A percentile compares a stretch with the other conserved stretches of the same genome.
These are phyloP conservation scores for Temnothorax longispinosus DNA, from an alignment of 1,140 invertebrate species.

Conservation along the genomic window DNA sequence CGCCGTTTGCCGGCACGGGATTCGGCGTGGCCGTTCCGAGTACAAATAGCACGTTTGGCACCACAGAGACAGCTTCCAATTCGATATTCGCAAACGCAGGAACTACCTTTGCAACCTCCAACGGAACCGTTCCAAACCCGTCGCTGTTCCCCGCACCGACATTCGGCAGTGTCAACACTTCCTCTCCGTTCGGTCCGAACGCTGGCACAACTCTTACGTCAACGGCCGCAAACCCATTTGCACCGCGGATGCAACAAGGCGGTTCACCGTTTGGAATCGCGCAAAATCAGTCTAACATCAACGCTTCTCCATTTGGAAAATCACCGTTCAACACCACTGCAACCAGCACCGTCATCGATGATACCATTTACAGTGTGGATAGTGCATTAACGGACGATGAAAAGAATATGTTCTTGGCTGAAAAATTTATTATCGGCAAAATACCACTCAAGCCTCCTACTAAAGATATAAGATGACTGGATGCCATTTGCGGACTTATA, in stretches of 20 bases:
- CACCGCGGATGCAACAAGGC: constrained; percentile 40
- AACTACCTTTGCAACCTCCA: constrained; percentile 54
- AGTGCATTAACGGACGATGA: constrained; percentile 80
- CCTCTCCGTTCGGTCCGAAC: constrained; percentile 52
- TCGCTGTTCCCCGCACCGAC: constrained; percentile 56
- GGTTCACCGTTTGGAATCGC: constrained; percentile 66
- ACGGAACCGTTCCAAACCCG: not conserved
- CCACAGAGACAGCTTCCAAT: constrained; percentile 45
- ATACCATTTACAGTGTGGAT: constrained; percentile 76
- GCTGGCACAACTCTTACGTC: constrained; percentile 45
- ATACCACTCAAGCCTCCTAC: constrained; percentile 81
- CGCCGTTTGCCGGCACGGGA: constrained; percentile 51
- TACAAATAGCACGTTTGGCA: constrained; percentile 39
- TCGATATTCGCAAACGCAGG: constrained; percentile 47
- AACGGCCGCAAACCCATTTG: constrained; percentile 69
- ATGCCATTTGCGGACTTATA: not conserved
- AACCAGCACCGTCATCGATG: constrained; percentile 70
- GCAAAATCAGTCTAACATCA: constrained; percentile 57
- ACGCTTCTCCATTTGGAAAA: constrained; percentile 68
- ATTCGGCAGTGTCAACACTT: constrained; percentile 32
- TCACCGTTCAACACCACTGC: constrained; percentile 65
- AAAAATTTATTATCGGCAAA: constrained; percentile 78
- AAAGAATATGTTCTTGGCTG: constrained; percentile 75
- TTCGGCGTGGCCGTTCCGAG: constrained; percentile 41
- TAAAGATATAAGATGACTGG: constrained; percentile 79